phyloP scores from a whole-genome alignment of 2,113 vertebrate species.

The Eubucco bourcierii region DNA sequence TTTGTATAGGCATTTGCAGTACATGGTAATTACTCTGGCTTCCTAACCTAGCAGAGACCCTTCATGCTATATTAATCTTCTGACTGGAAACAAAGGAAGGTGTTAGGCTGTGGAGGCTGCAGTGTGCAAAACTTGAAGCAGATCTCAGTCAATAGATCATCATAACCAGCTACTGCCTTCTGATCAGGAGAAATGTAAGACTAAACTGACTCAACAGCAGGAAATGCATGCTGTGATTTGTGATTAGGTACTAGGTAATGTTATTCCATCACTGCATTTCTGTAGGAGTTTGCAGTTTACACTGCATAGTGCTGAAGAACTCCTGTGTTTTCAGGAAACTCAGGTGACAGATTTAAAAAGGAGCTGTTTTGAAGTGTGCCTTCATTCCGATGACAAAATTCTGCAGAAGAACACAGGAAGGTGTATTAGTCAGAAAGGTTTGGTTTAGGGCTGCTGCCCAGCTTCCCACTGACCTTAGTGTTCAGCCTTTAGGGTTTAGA shows the following conservation, averaged over 20 bases:
- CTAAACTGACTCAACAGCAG: neutral
- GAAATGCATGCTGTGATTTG: neutral
- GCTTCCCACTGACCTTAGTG: neutral
- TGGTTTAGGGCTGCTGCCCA: neutral
- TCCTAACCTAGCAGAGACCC: neutral
- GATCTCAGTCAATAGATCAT: neutral
- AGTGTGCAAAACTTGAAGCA: neutral
- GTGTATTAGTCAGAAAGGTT: neutral
- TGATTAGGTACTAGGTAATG: neutral
- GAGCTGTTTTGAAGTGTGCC: neutral
- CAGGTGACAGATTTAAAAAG: neutral
- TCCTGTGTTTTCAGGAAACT: neutral
- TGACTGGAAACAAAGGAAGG: neutral
- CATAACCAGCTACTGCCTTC: conserved; percentile 7
- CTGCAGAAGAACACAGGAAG: neutral
- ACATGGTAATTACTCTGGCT: conserved; percentile 20
- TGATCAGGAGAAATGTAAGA: neutral
- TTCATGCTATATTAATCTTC: neutral
- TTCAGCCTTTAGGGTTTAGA: neutral
- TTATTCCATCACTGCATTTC: neutral
- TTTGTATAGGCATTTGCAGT: neutral
- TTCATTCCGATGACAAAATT: neutral
- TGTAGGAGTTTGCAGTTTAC: neutral
- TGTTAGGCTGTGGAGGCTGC: conserved; percentile 10
- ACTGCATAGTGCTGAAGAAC: neutral